Conservation (phyloP, 2,113 vertebrate genomes). For the Cyphomyrus discorhynchus region DNA sequence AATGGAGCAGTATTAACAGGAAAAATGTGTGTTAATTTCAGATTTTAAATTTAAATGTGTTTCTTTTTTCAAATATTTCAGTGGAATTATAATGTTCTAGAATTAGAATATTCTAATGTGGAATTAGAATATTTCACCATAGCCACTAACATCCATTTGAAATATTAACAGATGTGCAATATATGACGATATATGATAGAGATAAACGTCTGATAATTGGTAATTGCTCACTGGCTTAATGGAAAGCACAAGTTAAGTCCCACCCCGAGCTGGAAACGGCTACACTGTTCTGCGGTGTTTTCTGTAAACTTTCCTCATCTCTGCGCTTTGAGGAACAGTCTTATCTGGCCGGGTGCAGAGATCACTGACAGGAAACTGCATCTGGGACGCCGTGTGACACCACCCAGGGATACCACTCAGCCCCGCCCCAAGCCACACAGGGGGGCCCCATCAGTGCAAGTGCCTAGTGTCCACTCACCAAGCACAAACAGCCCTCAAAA, state of each 20-base stretch:
- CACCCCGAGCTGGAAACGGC: not conserved
- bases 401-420: not conserved
- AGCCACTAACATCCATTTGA: not conserved
- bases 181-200: not conserved
- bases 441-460: not conserved
- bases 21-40: not conserved
- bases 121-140: not conserved
- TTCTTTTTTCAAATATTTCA: not conserved
- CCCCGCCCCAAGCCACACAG: not conserved
- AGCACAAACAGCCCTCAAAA: not conserved
- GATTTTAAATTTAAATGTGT: not conserved
- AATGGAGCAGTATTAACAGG: not conserved
- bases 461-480: not conserved
- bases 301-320: not conserved
- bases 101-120: not conserved
- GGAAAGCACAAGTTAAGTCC: not conserved
- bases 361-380: constrained; percentile 17
- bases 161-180: not conserved
- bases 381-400: not conserved
- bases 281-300: not conserved
- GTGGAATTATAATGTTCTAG: not conserved
- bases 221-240: not conserved
- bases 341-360: constrained; percentile 17
- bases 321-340: constrained; percentile 13
- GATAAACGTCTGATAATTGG: not conserved